Conservation (phyloP, 2,888 invertebrate genomes). For the Stenodema calcarata region DNA sequence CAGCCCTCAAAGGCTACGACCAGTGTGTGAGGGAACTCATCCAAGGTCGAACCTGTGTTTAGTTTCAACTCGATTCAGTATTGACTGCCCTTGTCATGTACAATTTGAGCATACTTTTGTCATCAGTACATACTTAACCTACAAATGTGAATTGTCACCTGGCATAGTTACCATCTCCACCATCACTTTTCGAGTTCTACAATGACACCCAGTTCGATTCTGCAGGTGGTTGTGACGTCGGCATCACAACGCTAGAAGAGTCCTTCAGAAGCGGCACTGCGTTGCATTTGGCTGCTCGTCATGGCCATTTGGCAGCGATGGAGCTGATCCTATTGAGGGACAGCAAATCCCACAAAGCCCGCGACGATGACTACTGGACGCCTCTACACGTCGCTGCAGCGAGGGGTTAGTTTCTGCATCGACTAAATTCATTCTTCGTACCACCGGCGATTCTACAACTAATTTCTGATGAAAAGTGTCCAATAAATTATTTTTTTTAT, state of each 20-base stretch:
- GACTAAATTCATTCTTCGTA: too few species aligned
- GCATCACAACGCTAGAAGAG: constrained; percentile 63
- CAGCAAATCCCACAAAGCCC: constrained; percentile 60
- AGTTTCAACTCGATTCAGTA: too few species aligned
- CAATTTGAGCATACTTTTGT: too few species aligned
- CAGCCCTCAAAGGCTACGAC: constrained; percentile 65
- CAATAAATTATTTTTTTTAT: too few species aligned
- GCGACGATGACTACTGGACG: constrained; percentile 58
- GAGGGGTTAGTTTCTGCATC: not conserved
- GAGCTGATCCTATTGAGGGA: constrained; percentile 60
- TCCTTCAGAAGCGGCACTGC: constrained; percentile 61
- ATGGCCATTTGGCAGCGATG: constrained; percentile 56
- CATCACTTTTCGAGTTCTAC: too few species aligned
- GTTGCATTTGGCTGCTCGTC: constrained; percentile 58
- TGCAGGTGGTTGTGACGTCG: constrained; percentile 63
- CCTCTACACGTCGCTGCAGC: constrained; percentile 64
- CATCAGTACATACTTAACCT: too few species aligned
- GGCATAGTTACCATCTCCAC: too few species aligned
- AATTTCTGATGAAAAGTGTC: too few species aligned
- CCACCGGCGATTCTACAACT: too few species aligned
- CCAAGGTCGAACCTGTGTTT: not conserved
- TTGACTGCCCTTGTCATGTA: too few species aligned
- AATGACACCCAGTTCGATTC: not conserved
- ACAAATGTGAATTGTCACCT: too few species aligned
- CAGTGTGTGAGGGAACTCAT: constrained; percentile 62